Percentiles rank a stretch among this genome's conserved stretches.
Conservation (phyloP, 2,113 vertebrate species). For the Vireo altiloquus region DNA sequence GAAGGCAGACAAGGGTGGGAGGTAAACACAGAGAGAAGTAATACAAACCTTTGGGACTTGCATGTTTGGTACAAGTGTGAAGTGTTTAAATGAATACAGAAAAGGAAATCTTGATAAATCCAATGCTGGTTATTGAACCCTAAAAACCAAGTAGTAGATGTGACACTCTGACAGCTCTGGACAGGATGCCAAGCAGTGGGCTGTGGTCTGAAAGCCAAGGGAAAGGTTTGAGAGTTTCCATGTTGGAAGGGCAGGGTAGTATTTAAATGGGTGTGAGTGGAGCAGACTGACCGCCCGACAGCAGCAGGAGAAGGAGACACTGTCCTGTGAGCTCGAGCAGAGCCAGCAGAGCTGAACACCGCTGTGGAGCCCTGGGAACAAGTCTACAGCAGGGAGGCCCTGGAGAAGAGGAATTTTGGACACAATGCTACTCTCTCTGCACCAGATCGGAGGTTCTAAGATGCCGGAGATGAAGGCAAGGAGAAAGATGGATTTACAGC, state of each 20-base stretch:
- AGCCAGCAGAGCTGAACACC: not conserved
- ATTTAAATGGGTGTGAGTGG: not conserved
- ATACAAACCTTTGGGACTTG: not conserved
- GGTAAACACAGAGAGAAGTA: not conserved
- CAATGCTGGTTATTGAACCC: not conserved
- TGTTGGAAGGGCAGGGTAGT: not conserved
- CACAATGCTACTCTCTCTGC: not conserved
- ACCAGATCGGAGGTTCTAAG: not conserved
- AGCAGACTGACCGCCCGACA: not conserved
- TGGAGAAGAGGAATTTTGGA: not conserved
- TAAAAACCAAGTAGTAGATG: not conserved
- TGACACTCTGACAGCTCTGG: not conserved
- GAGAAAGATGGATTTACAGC: not conserved
- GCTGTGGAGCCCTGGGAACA: not conserved
- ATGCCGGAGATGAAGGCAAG: not conserved
- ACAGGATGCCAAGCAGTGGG: not conserved
- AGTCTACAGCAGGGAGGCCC: not conserved
- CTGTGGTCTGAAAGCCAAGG: not conserved
- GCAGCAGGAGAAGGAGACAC: not conserved
- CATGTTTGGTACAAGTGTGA: not conserved
- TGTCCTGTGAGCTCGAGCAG: not conserved
- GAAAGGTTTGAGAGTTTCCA: not conserved
- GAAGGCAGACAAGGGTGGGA: not conserved
- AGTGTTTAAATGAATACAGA: not conserved
- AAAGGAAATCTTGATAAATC: not conserved